These are phyloP conservation scores for Clarias pachynema DNA, from an alignment of 2,797 vertebrate species.

Conservation along the genomic window DNA sequence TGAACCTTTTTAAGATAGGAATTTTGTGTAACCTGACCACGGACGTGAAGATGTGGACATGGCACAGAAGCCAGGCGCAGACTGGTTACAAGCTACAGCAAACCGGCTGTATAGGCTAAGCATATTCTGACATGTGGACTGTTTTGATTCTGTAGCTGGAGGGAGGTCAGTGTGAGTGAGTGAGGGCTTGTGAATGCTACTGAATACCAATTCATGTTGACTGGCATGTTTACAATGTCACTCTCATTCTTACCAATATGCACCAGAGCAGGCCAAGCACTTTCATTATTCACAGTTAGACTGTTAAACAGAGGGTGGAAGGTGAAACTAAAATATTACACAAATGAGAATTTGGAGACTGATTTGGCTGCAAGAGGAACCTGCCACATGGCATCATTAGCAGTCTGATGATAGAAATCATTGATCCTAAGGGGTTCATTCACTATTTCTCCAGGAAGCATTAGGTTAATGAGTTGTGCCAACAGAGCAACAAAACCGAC, in stretches of 20 bases:
- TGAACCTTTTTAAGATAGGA: neutral
- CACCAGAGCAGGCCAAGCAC: neutral
- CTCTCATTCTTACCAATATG: neutral
- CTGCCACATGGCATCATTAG: conserved; percentile 29
- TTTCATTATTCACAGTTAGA: neutral
- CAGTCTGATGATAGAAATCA: conserved; percentile 16
- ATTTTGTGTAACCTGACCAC: neutral
- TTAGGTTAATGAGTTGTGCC: conserved; percentile 10
- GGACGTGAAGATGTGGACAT: neutral
- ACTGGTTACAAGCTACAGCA: neutral
- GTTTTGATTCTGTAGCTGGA: neutral
- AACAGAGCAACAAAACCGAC: conserved; percentile 6
- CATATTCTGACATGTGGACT: neutral
- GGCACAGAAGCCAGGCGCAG: neutral
- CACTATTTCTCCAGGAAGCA: neutral
- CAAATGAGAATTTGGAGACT: conserved; percentile 19
- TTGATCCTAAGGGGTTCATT: conserved; percentile 17
- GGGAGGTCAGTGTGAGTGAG: neutral
- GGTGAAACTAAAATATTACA: conserved; percentile 19
- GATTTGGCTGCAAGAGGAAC: conserved; percentile 12
- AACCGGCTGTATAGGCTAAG: neutral
- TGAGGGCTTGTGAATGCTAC: neutral
- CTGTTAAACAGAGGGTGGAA: conserved; percentile 8
- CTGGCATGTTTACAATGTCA: neutral
- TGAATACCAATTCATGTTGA: neutral